Percentiles rank a stretch among this genome's conserved stretches.
These are phyloP conservation scores for Poecilia picta DNA, from an alignment of 2,797 vertebrate species.

Conservation along the genomic window DNA sequence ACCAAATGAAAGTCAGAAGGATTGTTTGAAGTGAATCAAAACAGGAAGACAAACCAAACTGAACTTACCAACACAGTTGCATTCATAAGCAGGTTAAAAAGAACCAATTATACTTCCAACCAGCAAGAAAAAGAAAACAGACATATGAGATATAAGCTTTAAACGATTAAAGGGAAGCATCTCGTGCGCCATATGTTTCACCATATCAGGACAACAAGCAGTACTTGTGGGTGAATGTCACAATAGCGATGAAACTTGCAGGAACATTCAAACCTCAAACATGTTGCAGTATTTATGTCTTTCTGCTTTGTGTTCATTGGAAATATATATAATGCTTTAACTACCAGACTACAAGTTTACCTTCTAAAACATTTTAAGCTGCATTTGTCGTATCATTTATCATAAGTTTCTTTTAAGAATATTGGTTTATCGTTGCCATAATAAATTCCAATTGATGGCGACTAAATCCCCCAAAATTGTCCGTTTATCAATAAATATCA, in stretches of 20 bases:
- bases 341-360: background rate
- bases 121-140: too few relatives aligned
- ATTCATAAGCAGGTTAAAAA: too few relatives aligned
- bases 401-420: too few relatives aligned
- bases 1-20: too few relatives aligned
- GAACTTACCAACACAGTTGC: too few relatives aligned
- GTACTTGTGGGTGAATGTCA: background rate
- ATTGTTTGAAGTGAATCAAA: too few relatives aligned
- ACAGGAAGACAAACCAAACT: too few relatives aligned
- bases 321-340: background rate
- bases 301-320: background rate
- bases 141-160: conserved; percentile 48
- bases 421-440: too few relatives aligned
- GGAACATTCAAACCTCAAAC: background rate
- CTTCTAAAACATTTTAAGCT: background rate
- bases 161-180: conserved; percentile 33
- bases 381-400: background rate
- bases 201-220: background rate
- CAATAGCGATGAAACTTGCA: background rate
- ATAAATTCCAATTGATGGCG: too few relatives aligned
- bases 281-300: background rate
- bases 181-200: background rate
- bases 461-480: too few relatives aligned
- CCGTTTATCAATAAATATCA: too few relatives aligned
- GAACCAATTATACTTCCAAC: too few relatives aligned